Evolutionary conservation across 2,113 vertebrate species (phyloP).

Genomic region (Platichthys flesus): DNA sequence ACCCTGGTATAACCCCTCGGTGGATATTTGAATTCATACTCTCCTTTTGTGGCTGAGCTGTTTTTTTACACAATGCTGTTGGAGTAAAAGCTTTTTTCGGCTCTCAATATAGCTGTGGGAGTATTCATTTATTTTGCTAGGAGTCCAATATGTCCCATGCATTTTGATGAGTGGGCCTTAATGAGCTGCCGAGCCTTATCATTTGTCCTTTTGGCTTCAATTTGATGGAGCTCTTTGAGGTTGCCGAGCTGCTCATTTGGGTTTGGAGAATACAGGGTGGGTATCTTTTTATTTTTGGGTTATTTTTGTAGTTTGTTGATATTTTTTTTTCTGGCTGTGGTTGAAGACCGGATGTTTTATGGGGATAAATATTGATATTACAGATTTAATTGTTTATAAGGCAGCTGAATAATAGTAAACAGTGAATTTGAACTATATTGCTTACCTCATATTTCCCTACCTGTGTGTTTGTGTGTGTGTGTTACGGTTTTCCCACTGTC

Average conservation of each 20-base stretch:
- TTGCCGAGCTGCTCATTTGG: slow-evolving; percentile 18
- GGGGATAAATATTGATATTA: no score
- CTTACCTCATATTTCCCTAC: no score
- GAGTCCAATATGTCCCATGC: slow-evolving; percentile 15
- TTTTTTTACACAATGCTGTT: background rate
- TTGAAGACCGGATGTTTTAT: background rate
- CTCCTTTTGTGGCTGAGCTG: no score
- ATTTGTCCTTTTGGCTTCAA: slow-evolving; percentile 40
- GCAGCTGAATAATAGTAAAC: no score
- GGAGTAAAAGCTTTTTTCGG: background rate
- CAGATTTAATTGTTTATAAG: no score
- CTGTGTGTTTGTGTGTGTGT: background rate
- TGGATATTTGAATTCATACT: no score
- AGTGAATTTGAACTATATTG: no score
- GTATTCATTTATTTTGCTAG: slow-evolving; percentile 42
- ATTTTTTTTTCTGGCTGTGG: background rate
- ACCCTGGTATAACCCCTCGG: no score
- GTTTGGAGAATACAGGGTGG: background rate
- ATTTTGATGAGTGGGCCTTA: slow-evolving; percentile 36
- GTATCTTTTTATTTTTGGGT: background rate
- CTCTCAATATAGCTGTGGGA: background rate
- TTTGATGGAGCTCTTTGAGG: slow-evolving; percentile 12
- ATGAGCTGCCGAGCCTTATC: slow-evolving; percentile 39
- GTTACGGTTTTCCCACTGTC: background rate
- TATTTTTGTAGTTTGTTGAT: background rate